Base-by-base conservation (phyloP, 2,888 invertebrate genomes). In the Aspidiotus rigidus region DNA sequence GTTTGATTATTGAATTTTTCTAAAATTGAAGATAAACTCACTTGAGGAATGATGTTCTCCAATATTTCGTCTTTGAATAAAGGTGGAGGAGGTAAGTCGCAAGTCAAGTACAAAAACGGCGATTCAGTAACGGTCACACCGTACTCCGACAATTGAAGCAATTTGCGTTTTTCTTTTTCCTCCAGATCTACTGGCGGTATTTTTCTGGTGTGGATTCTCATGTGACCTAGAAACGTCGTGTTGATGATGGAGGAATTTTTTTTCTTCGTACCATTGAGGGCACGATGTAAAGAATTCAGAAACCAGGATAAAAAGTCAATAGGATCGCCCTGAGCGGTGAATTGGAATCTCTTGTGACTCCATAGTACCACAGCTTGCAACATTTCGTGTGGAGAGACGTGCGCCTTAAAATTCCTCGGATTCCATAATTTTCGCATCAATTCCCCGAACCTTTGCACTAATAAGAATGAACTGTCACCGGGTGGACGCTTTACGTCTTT, bases 351-450 rank as follows among this genome's bases (percentile, higher is more conserved):
- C 78, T 98, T 96, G 79, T 91, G 90, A 76, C 97, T 93, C 91
- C 95, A 94, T 72, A 98, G 81, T 6, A 99, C 94, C 39, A 97
- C 93, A 61, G 99, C 94, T 77, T 99, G 99, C 39, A 99, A 81
- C 98, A 99, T 99, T 83, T 99, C 99, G 77, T 99, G 99, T 0
- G 99, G 99, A 17, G 96, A 97, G 0, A 99, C 99, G 77, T 99
- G 99, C 0, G 98, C 92, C 79, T 99, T 99, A 78, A 99, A 99
- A 76, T 98, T 98, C 55, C 95, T 83, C 0, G 98, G 97, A 79
- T 99, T 99, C 99, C 99, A 99, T 75, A 99, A 81, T 78, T 99
- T 99, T 16, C 99, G 83, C 80, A 98, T 85, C 41, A 99, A 81
- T 77, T 99, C 98, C 0, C 98, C 98, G 78, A 96, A 98, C 55